phyloP scores from a whole-genome alignment of 2,888 invertebrate species.

The Drosophila ezoana region DNA sequence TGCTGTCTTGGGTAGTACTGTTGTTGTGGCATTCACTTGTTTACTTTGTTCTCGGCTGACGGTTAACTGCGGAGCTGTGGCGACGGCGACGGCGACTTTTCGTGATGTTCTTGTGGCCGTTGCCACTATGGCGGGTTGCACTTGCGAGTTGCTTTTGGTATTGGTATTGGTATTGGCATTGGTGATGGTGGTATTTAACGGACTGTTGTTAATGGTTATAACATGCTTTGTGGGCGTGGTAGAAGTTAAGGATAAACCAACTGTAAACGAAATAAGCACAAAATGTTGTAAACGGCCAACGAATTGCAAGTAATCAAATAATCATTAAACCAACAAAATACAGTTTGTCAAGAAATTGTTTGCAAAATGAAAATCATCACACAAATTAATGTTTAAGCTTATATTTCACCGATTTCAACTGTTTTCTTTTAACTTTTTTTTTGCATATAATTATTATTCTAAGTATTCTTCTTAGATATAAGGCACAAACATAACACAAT shows the following conservation, averaged over 20 bases:
- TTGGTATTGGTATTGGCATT: conserved; percentile 17
- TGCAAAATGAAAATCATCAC: no score
- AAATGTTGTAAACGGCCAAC: conserved; percentile 58
- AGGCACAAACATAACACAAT: no score
- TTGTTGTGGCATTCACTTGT: conserved; percentile 38
- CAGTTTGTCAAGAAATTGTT: no score
- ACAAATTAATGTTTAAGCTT: no score
- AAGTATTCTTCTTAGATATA: no score
- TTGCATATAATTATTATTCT: no score
- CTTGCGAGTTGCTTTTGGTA: conserved; percentile 35
- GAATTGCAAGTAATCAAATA: conserved; percentile 42
- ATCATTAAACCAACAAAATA: conserved; percentile 40
- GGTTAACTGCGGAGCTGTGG: conserved; percentile 53
- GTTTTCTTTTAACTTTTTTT: no score
- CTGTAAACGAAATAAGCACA: conserved; percentile 88
- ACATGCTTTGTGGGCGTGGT: conserved; percentile 92
- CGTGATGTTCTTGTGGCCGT: conserved; percentile 57
- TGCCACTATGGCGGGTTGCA: conserved; percentile 59
- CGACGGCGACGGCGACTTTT: conserved; percentile 55
- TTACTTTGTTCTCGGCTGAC: conserved; percentile 23
- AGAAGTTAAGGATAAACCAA: conserved; percentile 87
- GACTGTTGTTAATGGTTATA: conserved; percentile 86
- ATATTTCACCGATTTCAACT: no score
- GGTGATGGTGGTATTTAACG: conserved; percentile 58
- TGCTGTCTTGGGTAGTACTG: conserved; percentile 32